Base-by-base conservation (phyloP, 2,888 invertebrate genomes). In the Drosophila neotestacea region DNA sequence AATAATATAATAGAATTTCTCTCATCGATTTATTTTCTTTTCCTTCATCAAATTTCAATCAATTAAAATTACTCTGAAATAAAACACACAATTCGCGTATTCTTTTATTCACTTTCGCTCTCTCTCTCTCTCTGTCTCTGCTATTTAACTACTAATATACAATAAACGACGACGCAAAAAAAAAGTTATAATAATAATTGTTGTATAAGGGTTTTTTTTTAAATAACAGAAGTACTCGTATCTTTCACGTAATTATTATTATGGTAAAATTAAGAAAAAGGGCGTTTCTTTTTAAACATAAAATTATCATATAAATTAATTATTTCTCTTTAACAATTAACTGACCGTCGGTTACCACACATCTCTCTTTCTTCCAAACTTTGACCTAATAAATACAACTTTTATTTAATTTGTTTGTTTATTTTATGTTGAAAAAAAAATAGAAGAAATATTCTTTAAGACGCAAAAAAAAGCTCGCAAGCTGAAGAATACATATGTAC, bases 101-200 rank as follows among this genome's bases (percentile, higher is more conserved):
- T 58, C 9, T 30, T 41, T 47, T 34, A n/a, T 46, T 39, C 11
- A 30, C 50, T 28, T 52, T 52, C 36, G 39, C 56, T 36, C 10
- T 64, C 69, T 13, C 22, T 42, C 63, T 41, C 16, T n/a, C 46
- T 16, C 13, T 47, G 9, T 34, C 34, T 22, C 22, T 22, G 27
- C 44, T 44, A 69, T 81, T 80, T 81, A 81, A 59, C 76, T 83
- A 77, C 69, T 70, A 77, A 81, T 69, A 48, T 82, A 85, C 67
- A 79, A 68, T 76, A 79, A 75, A 69, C 68, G 69, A 70, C 66
- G 68, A 69, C 61, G 62, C 68, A 65, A 68, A 77, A 65, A 71
- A 70, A 68, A 73, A 72, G 64, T 6, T 16, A 58, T 46, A 46
- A 65, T 41, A 47, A 65, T 56, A 39, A 59, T 59, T 62, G 48